A percentile compares a stretch with the other conserved stretches of the same genome.
Conservation (phyloP, 2,113 vertebrate species). For the Leptobrachium leishanense region DNA sequence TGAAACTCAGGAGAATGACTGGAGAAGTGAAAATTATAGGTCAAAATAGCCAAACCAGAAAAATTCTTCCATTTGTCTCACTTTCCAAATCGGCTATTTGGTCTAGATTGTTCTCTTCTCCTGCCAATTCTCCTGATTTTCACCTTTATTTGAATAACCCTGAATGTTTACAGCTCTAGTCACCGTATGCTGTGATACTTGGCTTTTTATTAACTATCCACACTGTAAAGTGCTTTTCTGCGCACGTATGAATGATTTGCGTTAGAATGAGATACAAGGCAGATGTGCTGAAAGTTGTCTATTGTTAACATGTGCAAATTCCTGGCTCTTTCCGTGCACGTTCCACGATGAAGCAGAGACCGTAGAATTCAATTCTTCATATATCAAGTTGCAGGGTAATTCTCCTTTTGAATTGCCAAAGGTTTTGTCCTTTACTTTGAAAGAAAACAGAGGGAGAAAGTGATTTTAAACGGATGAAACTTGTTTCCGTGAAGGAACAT, state of each 20-base stretch:
- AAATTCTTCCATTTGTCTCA: no score
- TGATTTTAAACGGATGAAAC: neutral
- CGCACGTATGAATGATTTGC: neutral
- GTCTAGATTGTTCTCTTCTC: no score
- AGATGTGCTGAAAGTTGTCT: conserved; percentile 34
- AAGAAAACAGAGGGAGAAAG: neutral
- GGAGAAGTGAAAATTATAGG: no score
- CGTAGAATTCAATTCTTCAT: neutral
- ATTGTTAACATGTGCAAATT: conserved; percentile 30
- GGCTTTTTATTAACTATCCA: neutral
- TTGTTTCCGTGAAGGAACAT: neutral
- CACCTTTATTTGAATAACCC: no score
- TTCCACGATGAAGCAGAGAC: conserved; percentile 15
- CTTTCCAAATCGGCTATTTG: no score
- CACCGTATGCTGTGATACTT: neutral
- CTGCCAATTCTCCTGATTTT: no score
- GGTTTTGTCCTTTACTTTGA: conserved; percentile 10
- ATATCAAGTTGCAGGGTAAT: conserved; percentile 25
- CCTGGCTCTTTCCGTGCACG: conserved; percentile 17
- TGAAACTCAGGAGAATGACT: no score
- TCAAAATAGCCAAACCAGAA: no score
- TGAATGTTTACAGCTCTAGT: neutral
- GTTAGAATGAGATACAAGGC: conserved; percentile 20
- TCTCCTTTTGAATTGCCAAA: conserved; percentile 7
- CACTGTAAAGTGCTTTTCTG: neutral